Percentiles rank a stretch among this genome's conserved stretches.
These are phyloP conservation scores for Morelia viridis DNA, from an alignment of 2,797 vertebrate species.

Conservation along the genomic window DNA sequence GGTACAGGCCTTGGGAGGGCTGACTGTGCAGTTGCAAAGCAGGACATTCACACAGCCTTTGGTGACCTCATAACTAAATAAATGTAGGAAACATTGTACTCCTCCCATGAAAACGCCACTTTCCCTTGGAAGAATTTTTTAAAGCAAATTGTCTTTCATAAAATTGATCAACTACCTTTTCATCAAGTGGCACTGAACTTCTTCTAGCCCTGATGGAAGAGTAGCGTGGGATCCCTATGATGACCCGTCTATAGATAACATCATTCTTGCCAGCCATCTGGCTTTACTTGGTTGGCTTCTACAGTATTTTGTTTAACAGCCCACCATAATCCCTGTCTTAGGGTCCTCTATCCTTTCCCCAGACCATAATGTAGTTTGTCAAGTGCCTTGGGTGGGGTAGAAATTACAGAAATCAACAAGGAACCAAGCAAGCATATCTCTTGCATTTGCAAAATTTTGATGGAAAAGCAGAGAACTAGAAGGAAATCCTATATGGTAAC, in stretches of 20 bases:
- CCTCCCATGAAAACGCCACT: no score
- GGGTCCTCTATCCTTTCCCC: background rate
- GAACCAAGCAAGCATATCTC: no score
- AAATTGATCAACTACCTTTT: background rate
- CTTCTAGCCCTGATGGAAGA: background rate
- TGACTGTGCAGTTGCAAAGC: background rate
- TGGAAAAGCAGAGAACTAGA: no score
- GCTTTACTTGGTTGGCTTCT: background rate
- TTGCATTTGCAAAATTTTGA: no score
- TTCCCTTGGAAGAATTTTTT: background rate
- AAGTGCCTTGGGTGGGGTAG: background rate
- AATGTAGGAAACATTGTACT: background rate
- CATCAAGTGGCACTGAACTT: background rate
- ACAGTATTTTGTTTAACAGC: background rate
- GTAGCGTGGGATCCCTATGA: background rate
- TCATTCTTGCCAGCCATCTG: background rate
- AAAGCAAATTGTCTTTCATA: background rate
- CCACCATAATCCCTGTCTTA: background rate
- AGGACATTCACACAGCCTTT: background rate
- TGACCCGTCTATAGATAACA: background rate
- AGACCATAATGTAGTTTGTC: background rate
- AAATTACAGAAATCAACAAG: background rate
- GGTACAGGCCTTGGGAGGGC: background rate
- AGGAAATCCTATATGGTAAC: background rate
- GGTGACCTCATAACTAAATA: background rate